Conservation (phyloP, 2,888 invertebrate genomes). For the Agriopis aurantiaria region DNA sequence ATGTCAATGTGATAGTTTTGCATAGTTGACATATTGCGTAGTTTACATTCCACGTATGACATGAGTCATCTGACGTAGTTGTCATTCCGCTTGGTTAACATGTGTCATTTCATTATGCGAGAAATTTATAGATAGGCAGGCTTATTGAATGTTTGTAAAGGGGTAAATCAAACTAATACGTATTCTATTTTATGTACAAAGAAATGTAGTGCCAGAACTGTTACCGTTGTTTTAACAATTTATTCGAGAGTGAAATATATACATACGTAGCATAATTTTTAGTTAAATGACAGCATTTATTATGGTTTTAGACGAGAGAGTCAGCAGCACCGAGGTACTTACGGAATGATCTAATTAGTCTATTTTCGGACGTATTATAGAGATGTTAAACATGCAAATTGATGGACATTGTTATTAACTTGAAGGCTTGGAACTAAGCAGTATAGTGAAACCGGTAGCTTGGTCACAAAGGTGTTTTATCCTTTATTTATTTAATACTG, state of each 20-base stretch:
- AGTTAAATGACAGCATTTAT: slow-evolving; percentile 73
- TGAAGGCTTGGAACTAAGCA: slow-evolving; percentile 16
- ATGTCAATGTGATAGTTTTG: too few species aligned
- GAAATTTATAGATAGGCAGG: neutral
- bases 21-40: too few species aligned
- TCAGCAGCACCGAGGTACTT: slow-evolving; percentile 75
- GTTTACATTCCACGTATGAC: too few species aligned
- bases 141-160: neutral
- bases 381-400: slow-evolving; percentile 14
- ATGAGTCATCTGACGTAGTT: too few species aligned
- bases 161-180: slow-evolving; percentile 6
- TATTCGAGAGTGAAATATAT: slow-evolving; percentile 47
- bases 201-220: slow-evolving; percentile 57
- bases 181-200: slow-evolving; percentile 56
- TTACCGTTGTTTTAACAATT: slow-evolving; percentile 52
- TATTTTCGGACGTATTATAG: slow-evolving; percentile 25
- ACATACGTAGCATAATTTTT: slow-evolving; percentile 50
- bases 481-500: slow-evolving; percentile 24
- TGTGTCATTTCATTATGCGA: too few species aligned
- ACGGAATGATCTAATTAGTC: slow-evolving; percentile 54
- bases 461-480: slow-evolving; percentile 37
- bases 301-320: slow-evolving; percentile 57
- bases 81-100: too few species aligned
- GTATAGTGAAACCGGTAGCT: slow-evolving; percentile 27
- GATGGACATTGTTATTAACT: slow-evolving; percentile 13